Percentiles rank a stretch among this genome's conserved stretches.
Conservation (phyloP, 2,113 vertebrate species). For the Emydura subglobosa region DNA sequence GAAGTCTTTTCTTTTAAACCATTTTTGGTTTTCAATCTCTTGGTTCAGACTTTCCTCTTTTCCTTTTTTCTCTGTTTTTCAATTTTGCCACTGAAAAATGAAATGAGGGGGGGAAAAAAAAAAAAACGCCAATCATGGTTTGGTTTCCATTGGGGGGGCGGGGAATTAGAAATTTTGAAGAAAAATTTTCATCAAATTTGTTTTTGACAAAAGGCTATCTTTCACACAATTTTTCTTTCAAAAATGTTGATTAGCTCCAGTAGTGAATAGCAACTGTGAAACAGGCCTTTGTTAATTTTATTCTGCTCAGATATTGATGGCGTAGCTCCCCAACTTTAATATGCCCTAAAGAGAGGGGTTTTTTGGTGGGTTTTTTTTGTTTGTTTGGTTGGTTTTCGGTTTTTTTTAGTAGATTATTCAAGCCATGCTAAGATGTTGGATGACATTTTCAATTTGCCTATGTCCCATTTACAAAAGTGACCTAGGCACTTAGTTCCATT, state of each 20-base stretch:
- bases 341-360: background rate
- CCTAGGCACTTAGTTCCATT: fast-evolving
- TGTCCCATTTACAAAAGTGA: background rate
- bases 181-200: no score
- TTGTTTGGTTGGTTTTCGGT: background rate
- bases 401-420: background rate
- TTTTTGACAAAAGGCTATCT: no score
- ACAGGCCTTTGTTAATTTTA: no score
- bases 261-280: no score
- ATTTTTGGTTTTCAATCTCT: background rate
- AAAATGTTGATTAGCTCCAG: no score
- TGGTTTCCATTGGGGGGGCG: no score
- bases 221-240: no score
- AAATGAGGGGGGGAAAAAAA: background rate
- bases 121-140: background rate
- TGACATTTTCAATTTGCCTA: background rate
- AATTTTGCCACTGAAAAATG: background rate
- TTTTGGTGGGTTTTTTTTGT: no score
- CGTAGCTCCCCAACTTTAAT: no score
- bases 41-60: background rate
- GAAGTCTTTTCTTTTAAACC: background rate
- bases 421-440: background rate
- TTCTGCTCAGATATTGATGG: no score
- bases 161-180: no score
- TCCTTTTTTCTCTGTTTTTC: background rate